A percentile compares a stretch with the other conserved stretches of the same genome.
Conservation (phyloP, 2,113 vertebrate genomes). For the Chloropsis cyanopogon region DNA sequence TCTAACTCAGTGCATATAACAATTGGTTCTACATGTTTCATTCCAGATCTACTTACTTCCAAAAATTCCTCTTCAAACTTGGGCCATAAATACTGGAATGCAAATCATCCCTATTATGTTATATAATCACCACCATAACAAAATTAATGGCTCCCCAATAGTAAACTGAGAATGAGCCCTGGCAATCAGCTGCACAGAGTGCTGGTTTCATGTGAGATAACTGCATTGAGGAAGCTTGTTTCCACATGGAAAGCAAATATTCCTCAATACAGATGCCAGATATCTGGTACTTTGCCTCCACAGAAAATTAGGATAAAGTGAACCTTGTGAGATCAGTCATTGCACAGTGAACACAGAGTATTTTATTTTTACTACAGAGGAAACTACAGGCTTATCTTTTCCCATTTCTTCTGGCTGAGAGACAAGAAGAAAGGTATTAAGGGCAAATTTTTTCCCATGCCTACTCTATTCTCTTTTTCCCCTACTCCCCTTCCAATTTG, state of each 20-base stretch:
- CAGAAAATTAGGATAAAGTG: background rate
- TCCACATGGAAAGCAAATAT: background rate
- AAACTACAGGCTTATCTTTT: accelerated
- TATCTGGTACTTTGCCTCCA: background rate
- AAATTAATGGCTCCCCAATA: background rate
- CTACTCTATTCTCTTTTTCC: background rate
- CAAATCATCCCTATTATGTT: background rate
- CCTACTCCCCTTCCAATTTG: background rate
- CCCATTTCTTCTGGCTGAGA: background rate
- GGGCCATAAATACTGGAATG: background rate
- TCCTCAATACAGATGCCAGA: background rate
- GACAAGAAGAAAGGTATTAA: background rate
- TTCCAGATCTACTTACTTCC: background rate
- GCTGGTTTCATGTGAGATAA: background rate
- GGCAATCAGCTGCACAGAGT: background rate
- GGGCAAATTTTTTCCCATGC: background rate
- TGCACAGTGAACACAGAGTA: background rate
- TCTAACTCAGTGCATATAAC: background rate
- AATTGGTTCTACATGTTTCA: background rate
- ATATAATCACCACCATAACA: background rate
- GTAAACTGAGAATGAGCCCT: background rate
- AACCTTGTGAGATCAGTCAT: background rate
- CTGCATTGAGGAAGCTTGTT: background rate
- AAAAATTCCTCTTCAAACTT: background rate
- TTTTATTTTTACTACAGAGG: background rate